phyloP scores from a whole-genome alignment of 1,140 invertebrate genomes.

The Hycleus cichorii region DNA sequence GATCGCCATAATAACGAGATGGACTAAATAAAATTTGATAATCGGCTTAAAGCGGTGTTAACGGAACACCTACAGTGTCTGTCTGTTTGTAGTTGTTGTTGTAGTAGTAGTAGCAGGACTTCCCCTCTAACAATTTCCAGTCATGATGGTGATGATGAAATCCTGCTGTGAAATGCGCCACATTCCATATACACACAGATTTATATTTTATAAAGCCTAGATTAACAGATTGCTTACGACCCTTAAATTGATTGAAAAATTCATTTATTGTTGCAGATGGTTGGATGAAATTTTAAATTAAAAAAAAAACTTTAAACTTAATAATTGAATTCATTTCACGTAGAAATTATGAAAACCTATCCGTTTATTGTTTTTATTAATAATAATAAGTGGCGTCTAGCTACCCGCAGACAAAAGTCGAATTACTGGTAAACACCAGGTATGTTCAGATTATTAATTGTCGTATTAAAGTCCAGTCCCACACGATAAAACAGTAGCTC shows the following conservation, averaged over 20 bases:
- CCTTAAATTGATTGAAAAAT: slow-evolving; percentile 1
- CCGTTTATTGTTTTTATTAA: slow-evolving; percentile 2
- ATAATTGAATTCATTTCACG: background rate
- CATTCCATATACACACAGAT: slow-evolving; percentile 10
- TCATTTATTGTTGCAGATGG: background rate
- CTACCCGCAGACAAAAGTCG: slow-evolving; percentile 1
- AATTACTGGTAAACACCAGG: slow-evolving; percentile 18
- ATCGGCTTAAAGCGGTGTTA: slow-evolving; percentile 5
- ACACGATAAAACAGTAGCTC: slow-evolving; percentile 3
- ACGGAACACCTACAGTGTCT: slow-evolving; percentile 4
- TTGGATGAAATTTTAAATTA: background rate
- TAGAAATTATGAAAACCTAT: too few species aligned
- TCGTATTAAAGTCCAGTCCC: slow-evolving; percentile 17
- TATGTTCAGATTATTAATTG: slow-evolving; percentile 23
- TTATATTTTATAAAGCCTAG: slow-evolving; percentile 8
- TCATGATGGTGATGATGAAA: background rate
- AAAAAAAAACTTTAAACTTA: background rate
- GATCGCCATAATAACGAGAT: slow-evolving; percentile 4
- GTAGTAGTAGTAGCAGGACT: background rate
- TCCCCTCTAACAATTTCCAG: background rate
- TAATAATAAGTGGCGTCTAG: slow-evolving; percentile 5
- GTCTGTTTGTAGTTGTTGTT: too few species aligned
- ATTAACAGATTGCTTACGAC: slow-evolving; percentile 2
- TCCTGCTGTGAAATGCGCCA: slow-evolving; percentile 7
- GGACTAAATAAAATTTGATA: slow-evolving; percentile 9